Evolutionary conservation across 2,113 vertebrate genomes (phyloP), one percentile per base, ranked within the genome.

Genomic region (Glaucidium brasilianum): DNA sequence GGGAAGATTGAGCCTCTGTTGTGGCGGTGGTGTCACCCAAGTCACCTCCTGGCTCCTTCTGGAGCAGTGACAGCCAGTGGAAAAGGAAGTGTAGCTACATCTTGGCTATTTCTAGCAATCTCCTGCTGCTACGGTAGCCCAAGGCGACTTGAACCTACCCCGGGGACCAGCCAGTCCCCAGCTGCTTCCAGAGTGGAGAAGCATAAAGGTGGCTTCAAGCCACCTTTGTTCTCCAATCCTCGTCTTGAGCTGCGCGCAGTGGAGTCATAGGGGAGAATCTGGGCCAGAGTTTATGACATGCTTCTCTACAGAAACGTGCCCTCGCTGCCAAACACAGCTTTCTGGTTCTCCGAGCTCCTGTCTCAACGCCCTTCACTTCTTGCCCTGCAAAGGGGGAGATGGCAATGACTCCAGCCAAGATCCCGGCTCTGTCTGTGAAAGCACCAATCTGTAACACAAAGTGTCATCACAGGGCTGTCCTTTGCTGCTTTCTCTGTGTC

Each of bases 181-280:
- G 91, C 95, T 94, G 88, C 92, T 85, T 71, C 74, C 14, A 12
- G 53, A 73, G 74, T 3, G 23, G 71, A 87, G 91, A 47, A 58
- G 50, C 62, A 79, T 41, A 76, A 91, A 94, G 86, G 95, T 96
- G 95, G 95, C 92, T 97, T 62, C 53, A 92, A 95, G 96, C 96
- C 96, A 97, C 90, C 89, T 97, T 96, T 97, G 91, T 95, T 94
- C 84, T 91, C 77, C 80, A 58, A 3, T 75, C 86, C 58, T 49
- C 0, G 0, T 10, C 95, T 66, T 75, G 68, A 35, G 3, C 75
- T 6, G 52, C 84, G 85, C 12, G 0, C 27, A 21, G 47, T 11
- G 4, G 8, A 90, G 92, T 41, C 60, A 5, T 0, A 26, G 67
- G 64, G 89, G 64, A 78, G 86, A 91, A 58, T 87, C 86, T 94